Base-by-base conservation (phyloP, 2,888 invertebrate genomes). In the Drosophila sordidula region DNA sequence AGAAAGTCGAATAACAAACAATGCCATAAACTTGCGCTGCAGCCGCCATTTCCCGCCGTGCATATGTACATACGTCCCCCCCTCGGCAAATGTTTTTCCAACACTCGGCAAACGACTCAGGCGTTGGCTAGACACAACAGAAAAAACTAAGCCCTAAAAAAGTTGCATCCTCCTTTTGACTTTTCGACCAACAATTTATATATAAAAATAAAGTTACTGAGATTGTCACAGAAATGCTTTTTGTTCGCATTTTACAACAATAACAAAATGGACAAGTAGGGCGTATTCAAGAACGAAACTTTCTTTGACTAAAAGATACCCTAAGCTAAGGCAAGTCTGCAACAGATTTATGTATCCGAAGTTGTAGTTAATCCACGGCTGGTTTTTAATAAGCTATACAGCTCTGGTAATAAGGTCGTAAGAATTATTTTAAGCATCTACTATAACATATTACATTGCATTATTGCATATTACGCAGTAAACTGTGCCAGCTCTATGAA, bases 121-220 rank as follows among this genome's bases (percentile, higher is more conserved):
- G 72, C 75, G 55, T 55, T 68, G 45, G 42, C 59, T 50, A 71
- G 49, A 61, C 69, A 44, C 14, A 39, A 39, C 26, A 68, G 14
- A 44, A 68, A 54, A 41, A 67, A 68, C 50, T 39, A 63, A 66
- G 38, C 65, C 65, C 62, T 50, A 52, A 47, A 58, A 78, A 82
- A 87, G 69, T 87, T 73, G 54, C 45, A 54, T 55, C 44, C 50
- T 51, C 62, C 64, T 70, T 59, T 38, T 1, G 69, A 62, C 70
- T 74, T 62, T 63, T 16, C n/a, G 49, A 26, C 55, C 66, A 68
- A 64, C 78, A 84, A 83, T 84, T 75, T 84, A 81, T 75, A 71
- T 44, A 25, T 22, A 49, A 49, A 59, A 72, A 76, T 64, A 74
- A 75, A 75, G 63, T 70, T 61, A 42, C 42, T 26, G 52, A 75